Conservation (phyloP, 2,797 vertebrate species). For the Coluber constrictor region DNA sequence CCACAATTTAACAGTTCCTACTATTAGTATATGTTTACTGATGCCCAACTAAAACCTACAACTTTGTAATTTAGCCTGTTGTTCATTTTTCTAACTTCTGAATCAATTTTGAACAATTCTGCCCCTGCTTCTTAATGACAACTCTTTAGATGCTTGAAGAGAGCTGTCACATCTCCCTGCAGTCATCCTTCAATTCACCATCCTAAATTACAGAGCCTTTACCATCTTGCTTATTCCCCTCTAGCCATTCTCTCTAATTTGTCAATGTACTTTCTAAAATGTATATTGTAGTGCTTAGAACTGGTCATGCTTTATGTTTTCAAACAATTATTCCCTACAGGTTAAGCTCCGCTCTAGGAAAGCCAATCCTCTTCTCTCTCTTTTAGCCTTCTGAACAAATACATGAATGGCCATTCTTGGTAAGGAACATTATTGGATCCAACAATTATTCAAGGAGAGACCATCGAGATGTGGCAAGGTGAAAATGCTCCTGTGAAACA, state of each 20-base stretch:
- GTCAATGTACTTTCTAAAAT: background rate
- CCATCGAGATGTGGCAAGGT: background rate
- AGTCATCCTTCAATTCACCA: background rate
- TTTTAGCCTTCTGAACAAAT: background rate
- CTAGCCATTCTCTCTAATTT: background rate
- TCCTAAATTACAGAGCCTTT: background rate
- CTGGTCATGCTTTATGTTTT: background rate
- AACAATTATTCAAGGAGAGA: background rate
- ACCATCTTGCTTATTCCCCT: background rate
- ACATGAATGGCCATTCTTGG: background rate
- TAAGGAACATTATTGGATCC: background rate
- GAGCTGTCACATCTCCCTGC: background rate
- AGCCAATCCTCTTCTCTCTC: background rate
- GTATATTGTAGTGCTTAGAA: background rate
- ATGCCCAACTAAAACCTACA: background rate
- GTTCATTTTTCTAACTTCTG: background rate
- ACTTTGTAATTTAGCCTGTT: background rate
- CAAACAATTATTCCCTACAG: background rate
- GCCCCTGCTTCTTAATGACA: background rate
- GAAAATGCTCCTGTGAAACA: background rate
- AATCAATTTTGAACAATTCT: background rate
- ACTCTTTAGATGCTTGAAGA: background rate
- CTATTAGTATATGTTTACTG: background rate
- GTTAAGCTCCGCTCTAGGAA: background rate
- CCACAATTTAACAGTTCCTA: background rate